These are phyloP conservation scores for Elephantulus edwardii DNA, from an alignment of 2,113 vertebrate genomes.

Conservation along the genomic window DNA sequence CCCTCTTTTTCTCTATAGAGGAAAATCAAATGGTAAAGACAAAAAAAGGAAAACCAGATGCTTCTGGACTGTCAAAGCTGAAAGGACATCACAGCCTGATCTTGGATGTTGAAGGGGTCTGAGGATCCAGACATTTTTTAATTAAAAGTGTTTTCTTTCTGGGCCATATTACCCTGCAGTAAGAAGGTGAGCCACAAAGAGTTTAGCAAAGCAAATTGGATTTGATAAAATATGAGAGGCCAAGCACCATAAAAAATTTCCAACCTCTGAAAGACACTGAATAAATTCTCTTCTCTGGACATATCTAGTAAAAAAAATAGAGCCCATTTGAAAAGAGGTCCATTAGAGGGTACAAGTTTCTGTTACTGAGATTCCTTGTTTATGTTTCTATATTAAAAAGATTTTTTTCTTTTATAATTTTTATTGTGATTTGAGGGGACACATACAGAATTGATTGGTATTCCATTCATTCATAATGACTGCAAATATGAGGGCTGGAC, in stretches of 20 bases:
- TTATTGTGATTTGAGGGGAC: too few species aligned
- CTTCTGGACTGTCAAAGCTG: neutral
- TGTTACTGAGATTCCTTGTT: neutral
- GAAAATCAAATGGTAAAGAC: neutral
- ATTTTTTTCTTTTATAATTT: too few species aligned
- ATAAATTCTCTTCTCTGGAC: neutral
- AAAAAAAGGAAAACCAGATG: neutral
- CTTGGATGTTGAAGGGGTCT: neutral
- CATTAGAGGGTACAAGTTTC: neutral
- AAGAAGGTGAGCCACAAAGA: constrained; percentile 1
- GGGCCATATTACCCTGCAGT: neutral
- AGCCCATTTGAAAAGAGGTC: neutral
- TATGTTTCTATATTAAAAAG: too few species aligned
- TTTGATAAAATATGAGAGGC: neutral
- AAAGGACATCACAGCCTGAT: neutral
- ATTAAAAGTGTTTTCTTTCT: neutral
- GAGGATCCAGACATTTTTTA: neutral
- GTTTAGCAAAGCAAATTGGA: neutral
- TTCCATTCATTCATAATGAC: too few species aligned
- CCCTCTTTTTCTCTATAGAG: neutral
- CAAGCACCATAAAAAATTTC: neutral
- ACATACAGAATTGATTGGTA: too few species aligned
- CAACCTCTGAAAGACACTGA: neutral
- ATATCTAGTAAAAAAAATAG: neutral
- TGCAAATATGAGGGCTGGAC: too few species aligned